phyloP scores from a whole-genome alignment of 2,797 vertebrate species.

The Hippoglossus hippoglossus region DNA sequence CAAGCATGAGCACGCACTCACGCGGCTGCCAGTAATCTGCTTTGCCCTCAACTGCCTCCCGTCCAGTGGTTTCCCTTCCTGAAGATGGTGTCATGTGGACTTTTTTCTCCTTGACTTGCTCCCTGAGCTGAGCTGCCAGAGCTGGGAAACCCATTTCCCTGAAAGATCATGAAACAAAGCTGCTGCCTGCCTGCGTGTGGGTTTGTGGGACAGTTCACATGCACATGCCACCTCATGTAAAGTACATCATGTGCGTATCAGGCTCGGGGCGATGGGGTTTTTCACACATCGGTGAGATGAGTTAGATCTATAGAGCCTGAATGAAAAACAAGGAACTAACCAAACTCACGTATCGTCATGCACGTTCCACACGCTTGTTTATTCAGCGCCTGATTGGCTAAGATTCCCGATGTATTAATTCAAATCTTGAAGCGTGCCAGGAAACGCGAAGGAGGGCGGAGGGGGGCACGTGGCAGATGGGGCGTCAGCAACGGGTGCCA shows the following conservation, averaged over 20 bases:
- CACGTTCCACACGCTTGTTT: too few relatives aligned
- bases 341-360: too few relatives aligned
- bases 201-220: background rate
- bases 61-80: slow-evolving; percentile 46
- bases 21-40: slow-evolving; percentile 33
- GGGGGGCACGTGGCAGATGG: slow-evolving; percentile 77
- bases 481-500: slow-evolving; percentile 50
- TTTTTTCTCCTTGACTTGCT: background rate
- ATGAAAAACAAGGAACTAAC: background rate
- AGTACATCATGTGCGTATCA: background rate
- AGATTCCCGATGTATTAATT: background rate
- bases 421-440: slow-evolving; percentile 42
- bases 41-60: background rate
- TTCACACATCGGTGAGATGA: slow-evolving; percentile 16
- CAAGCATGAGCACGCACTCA: background rate
- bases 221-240: too few relatives aligned
- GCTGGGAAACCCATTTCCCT: slow-evolving; percentile 12
- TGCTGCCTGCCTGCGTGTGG: background rate
- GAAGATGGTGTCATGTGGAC: slow-evolving; percentile 21
- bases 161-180: background rate
- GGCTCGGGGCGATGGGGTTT: background rate
- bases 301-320: background rate
- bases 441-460: slow-evolving; percentile 5
- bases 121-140: background rate
- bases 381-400: background rate